A percentile compares a stretch with the other conserved stretches of the same genome.
Evolutionary conservation across 1,140 invertebrate genomes (phyloP).

Genomic region (Drosophila novamexicana): DNA sequence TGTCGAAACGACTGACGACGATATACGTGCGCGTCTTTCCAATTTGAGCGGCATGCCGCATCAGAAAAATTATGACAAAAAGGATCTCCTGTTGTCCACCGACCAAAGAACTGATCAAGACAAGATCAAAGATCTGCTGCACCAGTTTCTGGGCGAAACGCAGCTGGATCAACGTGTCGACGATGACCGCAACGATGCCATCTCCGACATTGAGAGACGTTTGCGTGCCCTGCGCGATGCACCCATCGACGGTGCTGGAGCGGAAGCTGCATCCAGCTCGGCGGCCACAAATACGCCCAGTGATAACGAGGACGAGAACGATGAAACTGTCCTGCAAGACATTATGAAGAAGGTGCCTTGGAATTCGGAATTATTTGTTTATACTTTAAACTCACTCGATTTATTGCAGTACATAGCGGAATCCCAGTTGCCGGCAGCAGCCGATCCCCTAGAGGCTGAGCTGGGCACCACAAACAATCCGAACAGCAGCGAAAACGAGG

Average conservation of each 20-base stretch:
- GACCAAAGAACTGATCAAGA: slow-evolving; percentile 87
- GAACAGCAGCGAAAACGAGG: slow-evolving; percentile 83
- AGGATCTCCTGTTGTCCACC: slow-evolving; percentile 71
- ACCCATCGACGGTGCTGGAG: slow-evolving; percentile 42
- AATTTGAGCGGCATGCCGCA: slow-evolving; percentile 86
- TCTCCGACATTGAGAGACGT: slow-evolving; percentile 85
- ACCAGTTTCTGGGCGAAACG: slow-evolving; percentile 86
- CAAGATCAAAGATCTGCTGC: slow-evolving; percentile 87
- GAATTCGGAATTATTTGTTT: not conserved
- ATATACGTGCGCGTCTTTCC: slow-evolving; percentile 86
- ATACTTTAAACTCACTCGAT: too few species aligned
- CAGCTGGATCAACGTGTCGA: slow-evolving; percentile 85
- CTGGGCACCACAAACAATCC: slow-evolving; percentile 26
- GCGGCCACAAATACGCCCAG: slow-evolving; percentile 74
- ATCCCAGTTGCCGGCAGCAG: slow-evolving; percentile 55
- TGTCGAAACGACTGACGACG: slow-evolving; percentile 79
- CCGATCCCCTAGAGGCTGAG: slow-evolving; percentile 66
- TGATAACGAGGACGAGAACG: slow-evolving; percentile 84
- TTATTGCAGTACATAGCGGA: slow-evolving; percentile 67
- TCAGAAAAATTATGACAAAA: slow-evolving; percentile 71
- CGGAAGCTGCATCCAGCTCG: not conserved
- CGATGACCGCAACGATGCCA: slow-evolving; percentile 85
- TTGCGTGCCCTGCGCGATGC: slow-evolving; percentile 82
- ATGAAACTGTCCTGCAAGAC: slow-evolving; percentile 83
- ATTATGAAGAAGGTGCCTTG: slow-evolving; percentile 71